These are phyloP conservation scores for Mimas tiliae DNA, from an alignment of 2,888 invertebrate genomes.

Conservation along the genomic window DNA sequence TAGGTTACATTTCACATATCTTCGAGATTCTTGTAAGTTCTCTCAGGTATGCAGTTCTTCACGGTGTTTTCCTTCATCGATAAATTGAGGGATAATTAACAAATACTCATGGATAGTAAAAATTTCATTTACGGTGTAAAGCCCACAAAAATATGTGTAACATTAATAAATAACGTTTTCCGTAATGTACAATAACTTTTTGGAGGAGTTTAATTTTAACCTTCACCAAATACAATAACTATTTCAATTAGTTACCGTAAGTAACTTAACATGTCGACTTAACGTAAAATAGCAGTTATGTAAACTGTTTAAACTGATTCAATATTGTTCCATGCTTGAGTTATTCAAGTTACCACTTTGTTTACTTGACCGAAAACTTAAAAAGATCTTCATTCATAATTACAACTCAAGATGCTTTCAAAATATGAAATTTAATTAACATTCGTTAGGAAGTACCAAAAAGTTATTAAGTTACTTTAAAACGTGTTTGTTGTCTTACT, in stretches of 20 bases:
- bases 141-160: no score
- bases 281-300: conserved; percentile 26
- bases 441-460: neutral
- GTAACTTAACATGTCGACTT: conserved; percentile 14
- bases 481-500: neutral
- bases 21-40: no score
- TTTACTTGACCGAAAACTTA: conserved; percentile 25
- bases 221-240: neutral
- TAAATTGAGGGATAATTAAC: no score
- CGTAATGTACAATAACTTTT: neutral
- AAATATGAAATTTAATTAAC: neutral
- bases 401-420: neutral
- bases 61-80: no score
- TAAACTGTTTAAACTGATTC: conserved; percentile 27
- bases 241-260: conserved; percentile 4
- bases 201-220: neutral
- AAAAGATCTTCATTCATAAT: conserved; percentile 10
- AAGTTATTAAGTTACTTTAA: neutral
- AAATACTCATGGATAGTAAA: no score
- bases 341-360: neutral
- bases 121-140: no score
- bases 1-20: no score
- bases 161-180: no score
- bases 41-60: no score
- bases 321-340: conserved; percentile 17